Conservation (phyloP, 2,113 vertebrate species). For the Platysteira castanea region DNA sequence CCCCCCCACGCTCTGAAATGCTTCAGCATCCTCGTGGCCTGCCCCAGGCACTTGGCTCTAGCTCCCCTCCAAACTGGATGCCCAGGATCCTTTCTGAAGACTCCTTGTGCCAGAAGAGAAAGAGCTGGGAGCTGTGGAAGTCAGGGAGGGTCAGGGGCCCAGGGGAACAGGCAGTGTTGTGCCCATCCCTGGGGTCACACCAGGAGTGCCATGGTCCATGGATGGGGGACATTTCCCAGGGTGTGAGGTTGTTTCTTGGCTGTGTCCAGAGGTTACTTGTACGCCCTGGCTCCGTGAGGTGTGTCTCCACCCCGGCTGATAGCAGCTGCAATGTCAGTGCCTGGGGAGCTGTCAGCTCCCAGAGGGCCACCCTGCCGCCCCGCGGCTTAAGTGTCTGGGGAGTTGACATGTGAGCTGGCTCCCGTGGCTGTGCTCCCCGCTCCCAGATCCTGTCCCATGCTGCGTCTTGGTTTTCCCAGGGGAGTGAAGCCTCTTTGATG, state of each 20-base stretch:
- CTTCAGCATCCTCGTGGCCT: background rate
- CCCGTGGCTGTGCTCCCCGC: rapidly evolving
- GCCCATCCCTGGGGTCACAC: background rate
- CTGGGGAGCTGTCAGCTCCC: background rate
- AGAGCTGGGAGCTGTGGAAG: background rate
- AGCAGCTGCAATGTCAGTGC: background rate
- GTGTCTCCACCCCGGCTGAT: background rate
- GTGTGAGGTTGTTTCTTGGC: background rate
- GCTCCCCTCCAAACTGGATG: background rate
- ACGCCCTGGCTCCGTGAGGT: background rate
- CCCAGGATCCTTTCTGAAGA: background rate
- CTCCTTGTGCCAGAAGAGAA: background rate
- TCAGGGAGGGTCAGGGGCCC: background rate
- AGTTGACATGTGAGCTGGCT: background rate
- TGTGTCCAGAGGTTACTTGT: background rate
- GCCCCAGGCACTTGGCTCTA: background rate
- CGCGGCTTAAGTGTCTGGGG: rapidly evolving
- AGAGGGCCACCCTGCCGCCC: rapidly evolving
- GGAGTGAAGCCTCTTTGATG: background rate
- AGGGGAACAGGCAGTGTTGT: background rate
- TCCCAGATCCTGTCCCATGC: background rate
- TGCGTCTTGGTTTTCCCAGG: background rate
- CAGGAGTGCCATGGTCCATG: rapidly evolving
- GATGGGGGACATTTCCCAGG: background rate
- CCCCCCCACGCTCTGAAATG: background rate